Conservation (phyloP, 2,797 vertebrate species). For the Nyctibius grandis region DNA sequence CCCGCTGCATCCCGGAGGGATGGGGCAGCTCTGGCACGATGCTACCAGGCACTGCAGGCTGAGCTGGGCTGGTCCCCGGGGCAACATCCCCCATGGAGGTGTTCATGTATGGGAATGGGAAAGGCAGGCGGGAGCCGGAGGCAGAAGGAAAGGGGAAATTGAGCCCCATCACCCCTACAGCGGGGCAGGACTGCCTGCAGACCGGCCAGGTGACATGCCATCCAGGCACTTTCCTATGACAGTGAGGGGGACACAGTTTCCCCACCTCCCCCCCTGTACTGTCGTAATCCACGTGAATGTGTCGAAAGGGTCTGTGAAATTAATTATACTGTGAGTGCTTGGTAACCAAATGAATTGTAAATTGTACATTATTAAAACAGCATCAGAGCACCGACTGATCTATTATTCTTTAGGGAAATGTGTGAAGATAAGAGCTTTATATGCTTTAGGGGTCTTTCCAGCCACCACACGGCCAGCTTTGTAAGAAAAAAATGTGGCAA, state of each 20-base stretch:
- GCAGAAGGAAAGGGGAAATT: not conserved
- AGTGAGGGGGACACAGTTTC: not conserved
- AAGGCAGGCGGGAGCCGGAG: not conserved
- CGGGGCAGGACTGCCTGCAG: not conserved
- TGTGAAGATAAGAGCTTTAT: constrained; percentile 76
- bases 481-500: constrained; percentile 56
- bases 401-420: constrained; percentile 78
- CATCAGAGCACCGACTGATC: constrained; percentile 76
- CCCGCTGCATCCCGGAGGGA: not conserved
- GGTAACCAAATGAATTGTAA: constrained; percentile 81
- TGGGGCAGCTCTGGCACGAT: not conserved
- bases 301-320: constrained; percentile 74
- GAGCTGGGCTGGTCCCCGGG: not conserved
- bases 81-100: not conserved
- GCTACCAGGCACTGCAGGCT: not conserved
- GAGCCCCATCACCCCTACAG: not conserved
- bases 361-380: constrained; percentile 82
- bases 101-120: accelerated
- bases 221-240: not conserved
- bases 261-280: not conserved
- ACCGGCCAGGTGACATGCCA: not conserved
- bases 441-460: constrained; percentile 68
- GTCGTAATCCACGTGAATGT: constrained; percentile 54
- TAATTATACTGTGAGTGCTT: constrained; percentile 77
- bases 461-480: constrained; percentile 48